Conservation (phyloP, 2,797 vertebrate species). For the Hippoglossus hippoglossus region DNA sequence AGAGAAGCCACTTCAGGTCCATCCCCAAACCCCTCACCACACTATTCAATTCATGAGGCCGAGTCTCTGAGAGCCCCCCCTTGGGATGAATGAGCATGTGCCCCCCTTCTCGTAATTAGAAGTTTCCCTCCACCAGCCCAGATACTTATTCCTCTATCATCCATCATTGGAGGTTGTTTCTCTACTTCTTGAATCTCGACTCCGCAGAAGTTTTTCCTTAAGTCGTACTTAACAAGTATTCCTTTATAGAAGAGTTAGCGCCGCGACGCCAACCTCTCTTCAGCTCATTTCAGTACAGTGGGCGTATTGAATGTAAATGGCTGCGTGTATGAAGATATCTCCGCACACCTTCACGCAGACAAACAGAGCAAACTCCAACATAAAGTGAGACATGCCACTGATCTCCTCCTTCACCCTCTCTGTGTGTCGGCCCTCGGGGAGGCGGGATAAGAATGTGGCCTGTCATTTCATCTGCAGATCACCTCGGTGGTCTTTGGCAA, state of each 20-base stretch:
- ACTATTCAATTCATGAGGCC: constrained; percentile 77
- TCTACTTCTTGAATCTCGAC: constrained; percentile 45
- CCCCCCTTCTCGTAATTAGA: constrained; percentile 77
- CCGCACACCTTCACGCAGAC: constrained; percentile 47
- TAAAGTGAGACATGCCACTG: constrained; percentile 44
- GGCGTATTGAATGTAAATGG: constrained; percentile 57
- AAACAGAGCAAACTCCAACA: constrained; percentile 42
- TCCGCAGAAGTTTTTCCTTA: constrained; percentile 49
- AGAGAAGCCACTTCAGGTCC: constrained; percentile 78
- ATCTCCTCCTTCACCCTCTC: constrained; percentile 40
- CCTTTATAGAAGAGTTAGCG: constrained; percentile 61
- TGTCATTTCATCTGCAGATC: constrained; percentile 68
- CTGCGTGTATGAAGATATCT: constrained; percentile 45
- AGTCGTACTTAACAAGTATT: constrained; percentile 59
- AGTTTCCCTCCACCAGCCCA: constrained; percentile 69
- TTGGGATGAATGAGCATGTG: constrained; percentile 67
- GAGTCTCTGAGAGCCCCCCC: constrained; percentile 58
- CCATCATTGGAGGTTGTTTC: constrained; percentile 75
- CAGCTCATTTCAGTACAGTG: constrained; percentile 52
- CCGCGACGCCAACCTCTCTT: constrained; percentile 34
- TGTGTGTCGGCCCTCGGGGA: constrained; percentile 42
- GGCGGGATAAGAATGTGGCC: constrained; percentile 61
- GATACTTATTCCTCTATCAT: constrained; percentile 77
- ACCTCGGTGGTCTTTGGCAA: constrained; percentile 80
- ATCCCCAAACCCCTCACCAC: constrained; percentile 71